A percentile compares a stretch with the other conserved stretches of the same genome.
These are phyloP conservation scores for Watsonalla binaria DNA, from an alignment of 2,888 invertebrate genomes.

Conservation along the genomic window DNA sequence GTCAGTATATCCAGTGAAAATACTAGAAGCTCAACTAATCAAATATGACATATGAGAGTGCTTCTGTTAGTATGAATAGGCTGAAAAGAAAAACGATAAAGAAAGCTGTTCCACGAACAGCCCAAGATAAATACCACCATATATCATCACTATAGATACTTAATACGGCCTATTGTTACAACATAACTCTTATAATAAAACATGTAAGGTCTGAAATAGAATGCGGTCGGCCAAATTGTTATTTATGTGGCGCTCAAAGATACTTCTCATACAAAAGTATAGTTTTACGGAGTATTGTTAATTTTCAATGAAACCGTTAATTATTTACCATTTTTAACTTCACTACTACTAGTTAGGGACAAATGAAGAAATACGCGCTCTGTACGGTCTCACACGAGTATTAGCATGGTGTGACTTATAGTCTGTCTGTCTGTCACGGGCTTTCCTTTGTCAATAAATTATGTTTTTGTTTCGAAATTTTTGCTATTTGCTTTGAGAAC, in stretches of 20 bases:
- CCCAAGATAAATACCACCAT: neutral
- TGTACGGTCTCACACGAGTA: slow-evolving; percentile 6
- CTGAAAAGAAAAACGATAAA: neutral
- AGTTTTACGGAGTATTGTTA: slow-evolving; percentile 28
- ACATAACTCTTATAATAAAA: neutral
- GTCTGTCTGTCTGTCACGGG: slow-evolving; percentile 14
- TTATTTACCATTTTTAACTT: slow-evolving; percentile 32
- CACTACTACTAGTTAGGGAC: slow-evolving; percentile 22
- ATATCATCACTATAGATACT: too few species aligned
- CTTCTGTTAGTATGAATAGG: neutral
- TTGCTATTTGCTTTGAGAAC: slow-evolving; percentile 2
- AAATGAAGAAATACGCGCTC: slow-evolving; percentile 26
- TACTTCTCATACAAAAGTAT: slow-evolving; percentile 22
- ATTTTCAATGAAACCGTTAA: slow-evolving; percentile 35
- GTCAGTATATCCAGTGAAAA: too few species aligned
- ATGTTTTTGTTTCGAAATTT: slow-evolving; percentile 10
- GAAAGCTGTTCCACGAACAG: neutral
- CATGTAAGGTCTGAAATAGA: neutral
- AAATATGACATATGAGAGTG: too few species aligned
- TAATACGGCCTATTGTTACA: too few species aligned
- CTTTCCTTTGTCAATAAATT: slow-evolving; percentile 28
- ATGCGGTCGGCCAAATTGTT: neutral
- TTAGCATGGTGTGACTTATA: slow-evolving; percentile 16
- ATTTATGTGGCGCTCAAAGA: neutral
- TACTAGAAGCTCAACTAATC: too few species aligned